Evolutionary conservation across 2,113 vertebrate species (phyloP), one percentile per base, ranked within the genome.

Genomic region (Crotalus horridus): DNA sequence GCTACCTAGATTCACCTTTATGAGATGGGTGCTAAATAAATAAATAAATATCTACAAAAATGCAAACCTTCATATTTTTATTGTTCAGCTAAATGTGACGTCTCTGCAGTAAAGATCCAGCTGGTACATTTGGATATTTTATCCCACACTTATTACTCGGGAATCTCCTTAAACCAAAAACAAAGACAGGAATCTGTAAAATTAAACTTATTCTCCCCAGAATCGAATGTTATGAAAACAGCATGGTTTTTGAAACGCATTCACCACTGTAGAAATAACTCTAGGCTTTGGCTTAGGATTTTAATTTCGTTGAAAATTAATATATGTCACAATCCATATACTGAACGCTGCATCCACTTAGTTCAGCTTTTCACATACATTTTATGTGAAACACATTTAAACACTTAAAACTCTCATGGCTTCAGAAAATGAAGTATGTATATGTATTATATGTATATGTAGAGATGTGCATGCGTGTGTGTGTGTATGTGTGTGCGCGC

Each of bases 251-350:
- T 55, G 87, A 90, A 94, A 48, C 15, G 3, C 86, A 33, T 92
- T 89, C 13, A 21, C 33, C 33, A 61, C 39, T 91, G 0, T 7
- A 2, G 53, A 6, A 43, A 46, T 92, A 20, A 9, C 53, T 89
- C 90, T 69, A 9, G 90, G 20, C 88, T 94, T 92, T 94, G 92
- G 20, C 26, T 93, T 94, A 96, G 6, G 8, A 46, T 92, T 96
- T 58, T 3, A 87, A 51, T 43, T 54, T 96, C 10, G 5, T 51
- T 91, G 94, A 54, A 5, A 88, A 46, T 51, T 64, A 55, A 94
- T 95, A 90, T 17, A 51, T 0, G 15, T 91, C 56, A 3, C 48
- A 54, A 17, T 6, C 24, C 24, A 61, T 53, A 94, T 92, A 90
- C 8, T 87, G 81, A 59, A 55, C 12, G 88, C 61, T 94, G 23